phyloP scores from a whole-genome alignment of 2,797 vertebrate genomes.

The Bradypodion pumilum region DNA sequence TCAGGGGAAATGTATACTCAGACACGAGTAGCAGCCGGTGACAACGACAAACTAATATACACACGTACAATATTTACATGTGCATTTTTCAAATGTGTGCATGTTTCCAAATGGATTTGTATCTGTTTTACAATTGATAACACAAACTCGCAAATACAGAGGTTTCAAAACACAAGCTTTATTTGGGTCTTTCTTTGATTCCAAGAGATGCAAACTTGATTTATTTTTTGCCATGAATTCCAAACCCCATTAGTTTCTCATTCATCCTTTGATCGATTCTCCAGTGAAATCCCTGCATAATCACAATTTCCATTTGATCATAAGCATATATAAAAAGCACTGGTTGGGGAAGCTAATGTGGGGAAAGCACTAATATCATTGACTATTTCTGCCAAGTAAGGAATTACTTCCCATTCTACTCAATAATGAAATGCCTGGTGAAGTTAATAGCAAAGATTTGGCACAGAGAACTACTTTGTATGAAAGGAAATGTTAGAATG shows the following conservation, averaged over 20 bases:
- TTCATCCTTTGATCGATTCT: background rate
- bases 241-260: background rate
- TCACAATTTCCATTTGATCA: background rate
- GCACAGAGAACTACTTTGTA: background rate
- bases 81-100: too few species aligned
- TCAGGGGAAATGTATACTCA: too few species aligned
- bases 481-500: background rate
- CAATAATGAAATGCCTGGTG: background rate
- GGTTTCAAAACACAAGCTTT: too few species aligned
- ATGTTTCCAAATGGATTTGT: too few species aligned
- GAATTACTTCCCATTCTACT: background rate
- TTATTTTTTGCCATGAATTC: background rate
- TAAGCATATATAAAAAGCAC: background rate
- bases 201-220: background rate
- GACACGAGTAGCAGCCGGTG: too few species aligned
- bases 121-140: too few species aligned
- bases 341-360: background rate
- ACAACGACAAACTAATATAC: too few species aligned
- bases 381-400: background rate
- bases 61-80: too few species aligned
- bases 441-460: background rate
- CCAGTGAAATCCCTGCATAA: background rate
- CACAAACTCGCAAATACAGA: too few species aligned
- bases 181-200: too few species aligned
- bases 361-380: background rate